phyloP scores from a whole-genome alignment of 1,140 invertebrate species.

The Meteorus sp. region DNA sequence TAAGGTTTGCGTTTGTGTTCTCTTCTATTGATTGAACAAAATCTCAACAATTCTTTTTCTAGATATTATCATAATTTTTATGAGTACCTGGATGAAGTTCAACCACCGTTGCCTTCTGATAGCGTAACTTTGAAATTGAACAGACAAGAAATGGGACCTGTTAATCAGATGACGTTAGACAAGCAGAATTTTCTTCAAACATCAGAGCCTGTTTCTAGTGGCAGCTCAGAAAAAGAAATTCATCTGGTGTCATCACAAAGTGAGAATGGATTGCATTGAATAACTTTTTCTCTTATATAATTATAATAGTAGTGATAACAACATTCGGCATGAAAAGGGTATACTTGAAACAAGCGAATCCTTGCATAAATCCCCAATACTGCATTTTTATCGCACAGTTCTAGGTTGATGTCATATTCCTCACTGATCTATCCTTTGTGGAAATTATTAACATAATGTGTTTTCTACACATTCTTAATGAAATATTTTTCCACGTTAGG shows the following conservation, averaged over 20 bases:
- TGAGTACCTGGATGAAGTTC: conserved; percentile 54
- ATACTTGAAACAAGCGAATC: too few species aligned
- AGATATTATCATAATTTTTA: conserved; percentile 63
- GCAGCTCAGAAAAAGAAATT: conserved; percentile 32
- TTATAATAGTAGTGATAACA: background rate
- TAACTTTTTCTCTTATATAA: too few species aligned
- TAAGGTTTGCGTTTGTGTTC: conserved; percentile 59
- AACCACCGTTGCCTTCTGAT: conserved; percentile 21
- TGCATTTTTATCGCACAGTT: too few species aligned
- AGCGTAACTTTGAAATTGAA: conserved; percentile 37
- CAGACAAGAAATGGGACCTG: conserved; percentile 33
- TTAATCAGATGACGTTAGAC: conserved; percentile 57
- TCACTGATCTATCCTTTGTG: background rate
- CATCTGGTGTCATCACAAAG: conserved; percentile 20
- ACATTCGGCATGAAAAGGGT: too few species aligned
- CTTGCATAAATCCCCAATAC: too few species aligned
- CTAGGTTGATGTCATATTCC: background rate
- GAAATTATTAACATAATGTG: background rate
- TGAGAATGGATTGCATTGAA: conserved; percentile 17
- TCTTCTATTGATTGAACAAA: conserved; percentile 6
- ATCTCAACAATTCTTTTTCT: background rate
- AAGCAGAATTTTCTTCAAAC: conserved; percentile 37
- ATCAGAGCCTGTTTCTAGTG: background rate
- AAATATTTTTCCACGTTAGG: too few species aligned
- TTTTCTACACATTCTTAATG: too few species aligned